These are phyloP conservation scores for Temnothorax unifasciatus DNA, from an alignment of 2,888 invertebrate genomes.

Conservation along the genomic window DNA sequence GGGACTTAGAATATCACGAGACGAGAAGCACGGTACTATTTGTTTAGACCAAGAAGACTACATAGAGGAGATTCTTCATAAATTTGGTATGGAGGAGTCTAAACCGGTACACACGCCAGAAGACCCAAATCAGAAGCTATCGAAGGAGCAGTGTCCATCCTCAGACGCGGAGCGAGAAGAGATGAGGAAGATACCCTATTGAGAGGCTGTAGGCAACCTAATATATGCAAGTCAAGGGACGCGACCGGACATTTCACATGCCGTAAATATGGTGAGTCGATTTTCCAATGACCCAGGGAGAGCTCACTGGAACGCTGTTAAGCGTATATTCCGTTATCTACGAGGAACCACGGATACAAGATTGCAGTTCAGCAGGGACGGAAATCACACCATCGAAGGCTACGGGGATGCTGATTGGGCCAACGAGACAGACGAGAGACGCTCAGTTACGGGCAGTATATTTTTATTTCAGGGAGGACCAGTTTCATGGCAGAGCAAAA, in stretches of 20 bases:
- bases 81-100: background rate
- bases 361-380: too few relatives aligned
- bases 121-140: background rate
- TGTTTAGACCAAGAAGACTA: background rate
- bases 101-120: background rate
- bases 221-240: background rate
- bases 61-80: background rate
- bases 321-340: background rate
- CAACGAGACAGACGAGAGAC: background rate
- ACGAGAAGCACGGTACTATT: background rate
- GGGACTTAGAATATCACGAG: too few relatives aligned
- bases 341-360: background rate
- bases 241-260: background rate
- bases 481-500: constrained; percentile 2
- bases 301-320: background rate
- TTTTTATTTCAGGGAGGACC: background rate
- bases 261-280: background rate
- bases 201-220: background rate
- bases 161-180: background rate
- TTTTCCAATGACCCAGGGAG: background rate
- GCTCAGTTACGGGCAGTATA: background rate
- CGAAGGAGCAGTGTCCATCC: background rate
- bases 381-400: background rate
- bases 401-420: constrained; percentile 6
- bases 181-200: background rate